Evolutionary conservation across 2,888 invertebrate genomes (phyloP).

Genomic region (Mythimna albipuncta): DNA sequence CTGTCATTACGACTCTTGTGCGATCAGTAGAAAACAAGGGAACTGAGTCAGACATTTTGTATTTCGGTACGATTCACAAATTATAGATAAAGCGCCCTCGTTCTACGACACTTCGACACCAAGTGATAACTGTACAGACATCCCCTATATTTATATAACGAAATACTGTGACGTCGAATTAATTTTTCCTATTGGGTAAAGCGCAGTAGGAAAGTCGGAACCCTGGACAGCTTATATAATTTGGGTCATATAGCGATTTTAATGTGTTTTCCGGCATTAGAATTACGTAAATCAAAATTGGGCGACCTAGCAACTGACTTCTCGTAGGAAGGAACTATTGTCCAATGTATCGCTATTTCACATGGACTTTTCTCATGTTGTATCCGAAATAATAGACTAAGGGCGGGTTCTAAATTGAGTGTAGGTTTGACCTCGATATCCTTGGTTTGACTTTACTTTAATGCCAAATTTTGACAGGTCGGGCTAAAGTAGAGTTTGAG

Average conservation of each 20-base stretch:
- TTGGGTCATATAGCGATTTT: background rate
- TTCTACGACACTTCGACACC: background rate
- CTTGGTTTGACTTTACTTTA: no score
- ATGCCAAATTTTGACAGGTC: no score
- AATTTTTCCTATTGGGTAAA: background rate
- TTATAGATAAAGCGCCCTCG: background rate
- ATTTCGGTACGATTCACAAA: background rate
- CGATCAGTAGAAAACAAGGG: background rate
- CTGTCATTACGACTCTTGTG: background rate
- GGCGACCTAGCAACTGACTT: no score
- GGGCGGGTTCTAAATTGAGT: no score
- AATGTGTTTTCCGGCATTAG: background rate
- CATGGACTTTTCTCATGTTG: no score
- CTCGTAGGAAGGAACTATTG: no score
- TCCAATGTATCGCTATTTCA: no score
- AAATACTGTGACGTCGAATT: background rate
- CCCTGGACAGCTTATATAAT: background rate
- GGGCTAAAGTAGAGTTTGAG: no score
- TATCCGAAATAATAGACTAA: no score
- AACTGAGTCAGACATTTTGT: background rate
- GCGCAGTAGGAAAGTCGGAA: background rate
- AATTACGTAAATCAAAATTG: background rate
- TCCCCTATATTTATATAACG: background rate
- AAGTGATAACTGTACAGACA: background rate
- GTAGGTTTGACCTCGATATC: no score